A percentile compares a stretch with the other conserved stretches of the same genome.
These are phyloP conservation scores for Myotis myotis DNA, from an alignment of 2,797 vertebrate genomes.

Conservation along the genomic window DNA sequence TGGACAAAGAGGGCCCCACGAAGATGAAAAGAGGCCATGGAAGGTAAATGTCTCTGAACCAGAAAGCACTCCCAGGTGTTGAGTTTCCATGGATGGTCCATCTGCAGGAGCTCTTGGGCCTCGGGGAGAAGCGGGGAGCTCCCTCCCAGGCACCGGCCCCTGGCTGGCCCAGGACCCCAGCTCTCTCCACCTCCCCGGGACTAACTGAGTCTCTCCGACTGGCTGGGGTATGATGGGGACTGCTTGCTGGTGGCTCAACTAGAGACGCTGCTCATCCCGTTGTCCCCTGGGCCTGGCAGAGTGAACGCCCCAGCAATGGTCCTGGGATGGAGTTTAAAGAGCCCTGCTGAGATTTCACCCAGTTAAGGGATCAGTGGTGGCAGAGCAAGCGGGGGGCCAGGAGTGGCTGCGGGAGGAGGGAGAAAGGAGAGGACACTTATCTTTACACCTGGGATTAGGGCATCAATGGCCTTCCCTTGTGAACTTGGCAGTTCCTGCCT, in stretches of 20 bases:
- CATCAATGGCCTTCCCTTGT: neutral
- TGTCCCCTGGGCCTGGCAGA: neutral
- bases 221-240: neutral
- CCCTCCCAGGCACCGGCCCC: fast-evolving
- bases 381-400: neutral
- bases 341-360: neutral
- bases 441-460: neutral
- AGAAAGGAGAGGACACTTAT: neutral
- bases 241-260: neutral
- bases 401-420: neutral
- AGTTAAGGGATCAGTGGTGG: neutral
- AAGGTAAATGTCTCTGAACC: neutral
- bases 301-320: neutral
- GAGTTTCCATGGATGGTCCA: neutral
- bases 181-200: neutral
- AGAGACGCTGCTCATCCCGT: neutral
- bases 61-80: neutral
- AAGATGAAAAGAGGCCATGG: neutral
- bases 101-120: fast-evolving
- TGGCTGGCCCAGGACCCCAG: neutral
- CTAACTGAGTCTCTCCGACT: neutral
- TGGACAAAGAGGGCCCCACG: neutral
- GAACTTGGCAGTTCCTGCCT: neutral
- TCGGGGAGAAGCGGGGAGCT: neutral
- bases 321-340: neutral